Evolutionary conservation across 2,888 invertebrate genomes (phyloP), one percentile per base, ranked within the genome.

Genomic region (Tethea ocularis): DNA sequence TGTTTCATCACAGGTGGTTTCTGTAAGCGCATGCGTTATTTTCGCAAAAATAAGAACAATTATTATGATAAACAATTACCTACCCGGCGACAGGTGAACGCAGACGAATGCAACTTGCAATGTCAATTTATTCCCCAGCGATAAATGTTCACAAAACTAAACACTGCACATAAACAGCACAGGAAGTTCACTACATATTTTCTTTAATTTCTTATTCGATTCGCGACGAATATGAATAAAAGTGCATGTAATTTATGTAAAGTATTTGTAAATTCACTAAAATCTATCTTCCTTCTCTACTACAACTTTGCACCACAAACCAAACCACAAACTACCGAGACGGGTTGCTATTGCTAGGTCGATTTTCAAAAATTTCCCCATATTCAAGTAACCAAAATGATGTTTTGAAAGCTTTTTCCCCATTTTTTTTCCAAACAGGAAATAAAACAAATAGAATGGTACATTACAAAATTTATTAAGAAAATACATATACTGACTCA

Each of bases 41-140:
- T 62, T 65, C 36, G 60, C 60, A 58, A 63, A 66, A 61, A 52
- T 58, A 57, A 54, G 57, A 24, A 23, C 5, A 24, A 52, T n/a
- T 52, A 10, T 2, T 8, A 24, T 36, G 54, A 33, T 56, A 77
- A 72, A 74, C 69, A 74, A 74, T 68, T 61, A 84, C 89, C 82
- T 82, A 89, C 90, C 89, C 82, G 88, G 87, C 86, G 85, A 88
- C 88, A 87, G 86, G 87, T 89, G 87, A 68, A 71, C n/a, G 86
- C 68, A 71, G 61, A 63, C 66, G 64, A 67, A 73, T 67, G 71
- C 72, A 74, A 79, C 75, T 78, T 75, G 69, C 66, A 67, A 74
- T 72, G 64, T 60, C 61, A 69, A 64, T 59, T 59, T 41, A 46
- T 20, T 63, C 20, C 67, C 71, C 65, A 62, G 63, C 51, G 63